Base-by-base conservation (phyloP, 2,797 vertebrate genomes). In the Glyptemys insculpta region DNA sequence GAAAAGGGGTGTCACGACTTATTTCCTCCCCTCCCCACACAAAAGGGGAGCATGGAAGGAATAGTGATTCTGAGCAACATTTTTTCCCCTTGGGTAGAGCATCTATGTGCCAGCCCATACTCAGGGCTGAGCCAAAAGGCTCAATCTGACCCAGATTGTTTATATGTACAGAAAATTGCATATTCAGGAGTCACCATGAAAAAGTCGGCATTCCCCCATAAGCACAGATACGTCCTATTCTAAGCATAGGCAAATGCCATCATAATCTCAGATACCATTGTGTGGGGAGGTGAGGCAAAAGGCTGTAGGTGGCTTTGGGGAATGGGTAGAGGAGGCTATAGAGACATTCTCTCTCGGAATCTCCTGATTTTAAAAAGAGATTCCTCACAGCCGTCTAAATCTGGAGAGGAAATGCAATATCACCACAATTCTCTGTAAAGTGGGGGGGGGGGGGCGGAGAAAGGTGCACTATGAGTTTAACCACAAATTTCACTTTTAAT, bases 401-500 rank as follows among this genome's bases (percentile, higher is more conserved):
- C 62, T 85, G 54, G 83, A 91, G 76, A 18, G 72, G 65, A 81
- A 84, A 47, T 41, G 91, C 96, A 86, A 82, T 6, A 79, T 91
- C 1, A 2, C 11, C 59, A 85, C 25, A 78, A 53, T 96, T 95
- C 87, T 93, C 68, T n/a, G 59, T 74, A 57, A 96, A 95, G 50
- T 72, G 3, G 37, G 15, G 41, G 54, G 89, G 84, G 4, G 41
- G 15, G 41, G 50, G 90, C 82, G 81, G 82, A 94, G 85, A 74
- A 54, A 49, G 94, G 89, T 8, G 18, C 85, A 41, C 1, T 87
- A 52, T 81, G 81, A 96, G 93, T 95, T 79, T 89, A 74, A 96
- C 81, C 94, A 94, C 79, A 97, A 95, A 91, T 90, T 97, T 97
- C 94, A 95, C 92, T 95, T 96, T 96, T 95, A 97, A 94, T 97